Base-by-base conservation (phyloP, 2,888 invertebrate genomes). In the Pharmacophagus antenor region DNA sequence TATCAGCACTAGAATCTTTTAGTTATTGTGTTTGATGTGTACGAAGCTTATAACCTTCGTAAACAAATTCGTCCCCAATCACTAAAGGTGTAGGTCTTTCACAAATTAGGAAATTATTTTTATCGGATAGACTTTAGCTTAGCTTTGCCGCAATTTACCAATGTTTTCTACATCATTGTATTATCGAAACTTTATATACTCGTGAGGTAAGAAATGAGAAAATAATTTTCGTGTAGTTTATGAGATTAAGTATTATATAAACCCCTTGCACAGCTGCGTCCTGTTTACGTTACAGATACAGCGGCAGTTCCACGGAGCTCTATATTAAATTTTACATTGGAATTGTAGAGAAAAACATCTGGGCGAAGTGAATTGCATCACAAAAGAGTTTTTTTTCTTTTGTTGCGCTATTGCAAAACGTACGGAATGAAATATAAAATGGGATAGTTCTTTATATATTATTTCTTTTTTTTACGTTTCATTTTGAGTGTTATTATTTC, bases 321-420 rank as follows among this genome's bases (percentile, higher is more conserved):
- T 56, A 48, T 47, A 37, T 56, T 56, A 49, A 56, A 41, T 21
- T n/a, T 56, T n/a, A 42, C 48, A 23, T 8, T 22, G 12, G 22
- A 2, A 56, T 48, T 56, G 23, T 23, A 41, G 17, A 17, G 55
- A 25, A 54, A 15, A 48, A 49, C 20, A 48, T 56, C 22, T 23
- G 15, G 21, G 12, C 18, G 46, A 25, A 22, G 41, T 21, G 21
- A 31, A 47, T 22, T 18, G 22, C 17, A 22, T 20, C 21, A 25
- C 46, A 25, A 49, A 49, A 17, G 41, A 10, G n/a, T 21, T 52
- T 31, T 21, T 52, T 51, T n/a, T 21, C 42, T 31, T 21, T 52
- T 51, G 41, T 42, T 52, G n/a, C 17, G 22, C 0, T 21, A 2
- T 37, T 52, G 23, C 23, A 17, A n/a, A 42, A 42, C 22, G 31